Base-by-base conservation (phyloP, 2,888 invertebrate genomes). In the Cremastinae sp. region DNA sequence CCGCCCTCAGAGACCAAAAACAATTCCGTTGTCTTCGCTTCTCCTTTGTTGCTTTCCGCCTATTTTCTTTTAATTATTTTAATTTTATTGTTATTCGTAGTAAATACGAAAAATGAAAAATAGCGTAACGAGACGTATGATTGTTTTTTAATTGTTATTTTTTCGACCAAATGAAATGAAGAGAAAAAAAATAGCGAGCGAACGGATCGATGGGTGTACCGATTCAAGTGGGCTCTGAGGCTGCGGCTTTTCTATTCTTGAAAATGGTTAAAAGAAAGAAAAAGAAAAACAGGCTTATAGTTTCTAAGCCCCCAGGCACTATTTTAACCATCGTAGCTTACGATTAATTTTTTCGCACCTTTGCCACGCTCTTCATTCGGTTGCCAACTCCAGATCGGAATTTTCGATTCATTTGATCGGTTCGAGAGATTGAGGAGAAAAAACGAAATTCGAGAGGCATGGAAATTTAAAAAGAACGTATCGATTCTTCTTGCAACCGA, bases 321-420 rank as follows among this genome's bases (percentile, higher is more conserved):
- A 83, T 35, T 10, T 41, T 84, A 85, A 66, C 83, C 82, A 86
- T 85, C 79, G 82, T 88, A 88, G 87, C 82, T 87, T 86, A 87
- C 83, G 85, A 86, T 86, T 85, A 22, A 59, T 58, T 14, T 12
- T 86, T 88, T 87, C 86, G 87, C 88, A 88, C 87, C 83, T 85
- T 82, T 82, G 74, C 72, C 70, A 73, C 79, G 37, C 51, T 18
- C 51, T 18, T 18, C 41, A 64, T 78, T 80, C 80, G 66, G 61
- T 79, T 78, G 76, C 79, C 78, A 75, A 59, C 73, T 68, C 53
- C 69, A 73, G 68, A 28, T 43, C 43, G 75, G 70, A 71, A 62
- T 37, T 66, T 35, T 58, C n/a, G 10, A 16, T 12, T n/a, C 9
- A 8, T 49, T 49, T 49, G 9, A 18, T 18, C 49, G 49, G 12